phyloP scores from a whole-genome alignment of 2,888 invertebrate species.

The Agrochola macilenta region DNA sequence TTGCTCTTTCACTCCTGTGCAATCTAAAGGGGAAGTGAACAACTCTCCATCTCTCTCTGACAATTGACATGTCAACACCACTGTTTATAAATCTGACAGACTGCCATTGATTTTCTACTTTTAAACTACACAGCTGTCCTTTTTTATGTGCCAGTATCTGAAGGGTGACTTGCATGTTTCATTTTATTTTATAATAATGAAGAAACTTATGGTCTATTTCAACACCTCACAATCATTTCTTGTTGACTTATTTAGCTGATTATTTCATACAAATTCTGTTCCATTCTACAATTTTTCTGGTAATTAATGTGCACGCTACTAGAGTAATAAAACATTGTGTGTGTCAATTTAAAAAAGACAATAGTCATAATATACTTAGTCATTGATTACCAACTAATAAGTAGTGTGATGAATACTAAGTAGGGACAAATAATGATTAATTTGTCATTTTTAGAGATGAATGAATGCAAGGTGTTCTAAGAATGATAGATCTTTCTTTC shows the following conservation, averaged over 20 bases:
- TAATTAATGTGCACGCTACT: not conserved
- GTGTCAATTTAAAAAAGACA: not conserved
- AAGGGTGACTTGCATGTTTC: slow-evolving; percentile 14
- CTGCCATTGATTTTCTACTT: slow-evolving; percentile 41
- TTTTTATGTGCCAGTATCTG: slow-evolving; percentile 11
- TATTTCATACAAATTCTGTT: not conserved
- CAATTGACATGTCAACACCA: slow-evolving; percentile 39
- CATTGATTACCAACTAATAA: slow-evolving; percentile 10
- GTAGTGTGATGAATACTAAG: slow-evolving; percentile 11
- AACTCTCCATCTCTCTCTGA: slow-evolving; percentile 18
- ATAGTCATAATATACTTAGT: slow-evolving; percentile 26
- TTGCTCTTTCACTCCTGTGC: not conserved
- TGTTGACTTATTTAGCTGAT: not conserved
- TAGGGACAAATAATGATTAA: not conserved
- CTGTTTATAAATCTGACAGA: slow-evolving; percentile 35
- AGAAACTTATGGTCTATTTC: not conserved
- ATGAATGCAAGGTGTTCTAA: not conserved
- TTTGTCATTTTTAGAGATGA: not conserved
- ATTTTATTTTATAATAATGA: not conserved
- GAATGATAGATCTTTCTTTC: not conserved
- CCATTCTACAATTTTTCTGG: not conserved
- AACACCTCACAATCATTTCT: not conserved
- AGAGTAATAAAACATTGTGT: not conserved
- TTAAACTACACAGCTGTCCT: slow-evolving; percentile 33
- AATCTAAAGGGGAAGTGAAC: not conserved